Evolutionary conservation across 2,888 invertebrate genomes (phyloP).

Genomic region (Allacma fusca): DNA sequence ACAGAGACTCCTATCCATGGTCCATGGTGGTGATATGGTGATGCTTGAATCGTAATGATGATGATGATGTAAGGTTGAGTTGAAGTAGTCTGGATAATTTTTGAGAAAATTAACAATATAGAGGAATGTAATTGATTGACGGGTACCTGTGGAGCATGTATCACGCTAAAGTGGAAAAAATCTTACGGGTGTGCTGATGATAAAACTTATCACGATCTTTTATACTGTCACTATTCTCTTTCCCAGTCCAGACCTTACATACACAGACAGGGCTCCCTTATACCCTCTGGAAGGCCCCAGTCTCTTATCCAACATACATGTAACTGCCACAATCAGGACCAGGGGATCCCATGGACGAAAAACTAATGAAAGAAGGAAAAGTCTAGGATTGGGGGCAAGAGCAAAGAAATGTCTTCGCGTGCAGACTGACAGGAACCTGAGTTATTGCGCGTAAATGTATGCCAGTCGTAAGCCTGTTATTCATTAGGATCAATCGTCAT

Average conservation of each 20-base stretch:
- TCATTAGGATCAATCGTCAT: constrained; percentile 58
- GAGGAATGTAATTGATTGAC: constrained; percentile 50
- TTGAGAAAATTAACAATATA: constrained; percentile 43
- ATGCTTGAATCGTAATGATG: constrained; percentile 34
- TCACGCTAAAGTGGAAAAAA: constrained; percentile 39
- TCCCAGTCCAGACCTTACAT: background rate
- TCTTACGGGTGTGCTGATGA: constrained; percentile 29
- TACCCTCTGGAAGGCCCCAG: no score
- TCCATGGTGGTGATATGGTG: background rate
- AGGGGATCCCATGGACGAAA: constrained; percentile 14
- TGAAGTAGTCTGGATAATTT: constrained; percentile 46
- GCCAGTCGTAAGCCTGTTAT: constrained; percentile 51
- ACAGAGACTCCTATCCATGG: background rate
- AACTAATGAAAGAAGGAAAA: constrained; percentile 4
- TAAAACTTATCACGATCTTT: constrained; percentile 35
- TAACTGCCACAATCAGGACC: no score
- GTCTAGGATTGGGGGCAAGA: background rate
- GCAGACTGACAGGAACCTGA: constrained; percentile 57
- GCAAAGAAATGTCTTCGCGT: constrained; percentile 50
- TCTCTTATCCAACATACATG: background rate
- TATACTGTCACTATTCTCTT: constrained; percentile 15
- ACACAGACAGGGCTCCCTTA: background rate
- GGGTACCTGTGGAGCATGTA: constrained; percentile 42
- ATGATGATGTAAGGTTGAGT: constrained; percentile 44
- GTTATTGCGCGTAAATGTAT: constrained; percentile 56